A percentile compares a stretch with the other conserved stretches of the same genome.
These are phyloP conservation scores for Dreissena polymorpha DNA, from an alignment of 1,140 invertebrate genomes.

Conservation along the genomic window DNA sequence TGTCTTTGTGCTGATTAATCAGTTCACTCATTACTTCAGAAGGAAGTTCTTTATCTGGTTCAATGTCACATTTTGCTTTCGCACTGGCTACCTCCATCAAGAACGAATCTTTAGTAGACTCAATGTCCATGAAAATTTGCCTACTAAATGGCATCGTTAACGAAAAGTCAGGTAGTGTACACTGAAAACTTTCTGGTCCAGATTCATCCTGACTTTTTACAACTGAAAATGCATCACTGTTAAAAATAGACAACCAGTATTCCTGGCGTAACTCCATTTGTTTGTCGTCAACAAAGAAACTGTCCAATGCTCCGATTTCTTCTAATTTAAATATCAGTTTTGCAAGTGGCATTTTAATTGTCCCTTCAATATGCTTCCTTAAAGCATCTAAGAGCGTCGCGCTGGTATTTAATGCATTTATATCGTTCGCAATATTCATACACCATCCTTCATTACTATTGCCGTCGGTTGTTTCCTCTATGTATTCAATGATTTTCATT, in stretches of 20 bases:
- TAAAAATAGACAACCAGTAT: not conserved
- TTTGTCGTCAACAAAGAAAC: slow-evolving; percentile 11
- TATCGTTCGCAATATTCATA: slow-evolving; percentile 25
- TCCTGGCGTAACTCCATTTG: not conserved
- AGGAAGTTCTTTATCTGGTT: slow-evolving; percentile 32
- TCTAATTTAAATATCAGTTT: slow-evolving; percentile 38
- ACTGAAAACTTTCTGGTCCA: slow-evolving; percentile 38
- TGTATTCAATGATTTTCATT: slow-evolving; percentile 29
- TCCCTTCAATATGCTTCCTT: not conserved
- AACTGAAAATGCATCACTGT: slow-evolving; percentile 19
- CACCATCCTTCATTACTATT: slow-evolving; percentile 17
- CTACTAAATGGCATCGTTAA: slow-evolving; percentile 37
- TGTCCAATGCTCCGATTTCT: slow-evolving; percentile 8
- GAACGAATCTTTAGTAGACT: slow-evolving; percentile 21
- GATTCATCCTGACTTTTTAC: slow-evolving; percentile 3
- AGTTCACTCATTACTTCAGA: slow-evolving; percentile 7
- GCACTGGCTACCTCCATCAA: not conserved
- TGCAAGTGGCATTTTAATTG: slow-evolving; percentile 20
- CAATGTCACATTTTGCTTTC: not conserved
- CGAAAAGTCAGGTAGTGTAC: not conserved
- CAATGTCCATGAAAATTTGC: slow-evolving; percentile 8
- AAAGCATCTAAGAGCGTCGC: slow-evolving; percentile 36
- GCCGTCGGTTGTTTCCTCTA: not conserved
- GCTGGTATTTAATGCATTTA: slow-evolving; percentile 9
- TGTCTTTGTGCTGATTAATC: not conserved